These are phyloP conservation scores for Origma solitaria DNA, from an alignment of 2,113 vertebrate genomes.

Conservation along the genomic window DNA sequence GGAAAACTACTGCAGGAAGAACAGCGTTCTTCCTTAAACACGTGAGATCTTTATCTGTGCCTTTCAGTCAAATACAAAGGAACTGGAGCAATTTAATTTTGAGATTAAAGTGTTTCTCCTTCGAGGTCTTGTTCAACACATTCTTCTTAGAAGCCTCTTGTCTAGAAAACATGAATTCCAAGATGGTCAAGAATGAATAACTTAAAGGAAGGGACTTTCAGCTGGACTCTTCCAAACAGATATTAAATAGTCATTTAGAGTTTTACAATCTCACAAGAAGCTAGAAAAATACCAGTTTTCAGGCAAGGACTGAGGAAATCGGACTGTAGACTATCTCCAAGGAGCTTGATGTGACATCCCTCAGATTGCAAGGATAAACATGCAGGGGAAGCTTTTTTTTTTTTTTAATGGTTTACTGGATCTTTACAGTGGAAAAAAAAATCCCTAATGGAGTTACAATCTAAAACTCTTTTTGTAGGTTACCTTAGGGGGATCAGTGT, in stretches of 20 bases:
- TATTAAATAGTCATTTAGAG: neutral
- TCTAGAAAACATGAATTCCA: neutral
- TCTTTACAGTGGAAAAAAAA: neutral
- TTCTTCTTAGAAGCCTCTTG: neutral
- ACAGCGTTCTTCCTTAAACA: neutral
- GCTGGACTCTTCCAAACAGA: neutral
- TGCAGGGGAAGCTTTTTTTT: neutral
- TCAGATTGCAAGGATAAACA: neutral
- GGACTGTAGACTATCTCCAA: neutral
- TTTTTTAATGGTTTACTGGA: neutral
- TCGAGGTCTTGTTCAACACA: neutral
- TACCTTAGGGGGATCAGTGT: neutral
- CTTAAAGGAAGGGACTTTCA: neutral
- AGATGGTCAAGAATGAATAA: neutral
- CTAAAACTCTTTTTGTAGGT: neutral
- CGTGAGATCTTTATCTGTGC: neutral
- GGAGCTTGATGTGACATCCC: neutral
- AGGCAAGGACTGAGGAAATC: neutral
- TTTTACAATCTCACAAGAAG: neutral
- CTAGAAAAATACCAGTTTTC: neutral
- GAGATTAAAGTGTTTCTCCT: neutral
- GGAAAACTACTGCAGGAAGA: neutral
- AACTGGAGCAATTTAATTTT: neutral
- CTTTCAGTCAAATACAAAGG: neutral
- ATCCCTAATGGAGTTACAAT: neutral